phyloP scores from a whole-genome alignment of 1,140 invertebrate species.

The Platyscapa corneri region DNA sequence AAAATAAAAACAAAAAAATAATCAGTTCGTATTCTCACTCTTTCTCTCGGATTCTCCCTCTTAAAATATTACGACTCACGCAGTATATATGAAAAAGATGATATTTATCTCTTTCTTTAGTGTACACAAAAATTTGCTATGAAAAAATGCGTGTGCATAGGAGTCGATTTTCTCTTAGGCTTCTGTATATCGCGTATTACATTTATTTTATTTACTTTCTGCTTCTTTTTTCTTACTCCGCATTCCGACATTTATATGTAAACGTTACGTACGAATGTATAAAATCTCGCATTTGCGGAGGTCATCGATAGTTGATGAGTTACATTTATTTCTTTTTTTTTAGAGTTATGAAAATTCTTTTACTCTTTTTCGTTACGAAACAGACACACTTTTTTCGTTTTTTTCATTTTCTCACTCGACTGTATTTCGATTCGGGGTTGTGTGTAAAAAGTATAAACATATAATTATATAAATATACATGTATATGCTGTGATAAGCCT shows the following conservation, averaged over 20 bases:
- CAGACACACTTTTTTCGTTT: slow-evolving; percentile 30
- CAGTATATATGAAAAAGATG: slow-evolving; percentile 36
- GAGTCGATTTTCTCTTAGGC: slow-evolving; percentile 41
- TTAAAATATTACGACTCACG: slow-evolving; percentile 28
- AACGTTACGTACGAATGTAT: slow-evolving; percentile 70
- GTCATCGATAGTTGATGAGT: slow-evolving; percentile 37
- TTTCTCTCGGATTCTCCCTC: slow-evolving; percentile 28
- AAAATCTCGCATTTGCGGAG: slow-evolving; percentile 61
- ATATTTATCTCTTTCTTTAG: slow-evolving; percentile 33
- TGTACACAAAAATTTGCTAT: slow-evolving; percentile 30
- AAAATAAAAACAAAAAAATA: slow-evolving; percentile 34
- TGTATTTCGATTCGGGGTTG: slow-evolving; percentile 4
- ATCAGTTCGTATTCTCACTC: slow-evolving; percentile 48
- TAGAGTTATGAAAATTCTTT: slow-evolving; percentile 40
- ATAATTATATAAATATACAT: background rate
- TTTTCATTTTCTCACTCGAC: slow-evolving; percentile 18
- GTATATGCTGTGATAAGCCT: too few relatives aligned
- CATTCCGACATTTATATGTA: slow-evolving; percentile 37
- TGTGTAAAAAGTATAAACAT: slow-evolving; percentile 18
- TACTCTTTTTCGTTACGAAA: slow-evolving; percentile 16
- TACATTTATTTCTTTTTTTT: slow-evolving; percentile 40
- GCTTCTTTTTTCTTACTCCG: background rate
- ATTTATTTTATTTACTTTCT: slow-evolving; percentile 47
- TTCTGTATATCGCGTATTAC: slow-evolving; percentile 39
- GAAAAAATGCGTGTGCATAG: slow-evolving; percentile 36